phyloP scores from a whole-genome alignment of 2,888 invertebrate species.

The Platycnemis pennipes region DNA sequence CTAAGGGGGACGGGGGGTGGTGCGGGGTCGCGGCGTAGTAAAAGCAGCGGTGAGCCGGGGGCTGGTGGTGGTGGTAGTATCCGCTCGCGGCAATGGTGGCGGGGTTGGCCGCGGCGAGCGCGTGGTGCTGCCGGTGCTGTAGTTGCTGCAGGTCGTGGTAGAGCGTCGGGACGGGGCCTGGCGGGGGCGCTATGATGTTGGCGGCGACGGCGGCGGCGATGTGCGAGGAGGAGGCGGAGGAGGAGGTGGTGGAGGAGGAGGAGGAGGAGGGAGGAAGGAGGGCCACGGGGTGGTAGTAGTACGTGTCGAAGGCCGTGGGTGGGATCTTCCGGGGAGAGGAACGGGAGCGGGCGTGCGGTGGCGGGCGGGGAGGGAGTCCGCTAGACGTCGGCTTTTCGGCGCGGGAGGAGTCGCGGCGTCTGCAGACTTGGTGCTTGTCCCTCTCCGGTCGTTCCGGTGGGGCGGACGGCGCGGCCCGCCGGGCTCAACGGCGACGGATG shows the following conservation, averaged over 20 bases:
- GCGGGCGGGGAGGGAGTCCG: no score
- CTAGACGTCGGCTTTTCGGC: slow-evolving; percentile 5
- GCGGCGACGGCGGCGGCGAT: neutral
- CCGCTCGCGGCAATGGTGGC: slow-evolving; percentile 62
- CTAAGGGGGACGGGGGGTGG: slow-evolving; percentile 61
- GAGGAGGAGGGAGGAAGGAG: slow-evolving; percentile 58
- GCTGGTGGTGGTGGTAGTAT: slow-evolving; percentile 58
- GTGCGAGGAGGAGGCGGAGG: slow-evolving; percentile 4
- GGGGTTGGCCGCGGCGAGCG: slow-evolving; percentile 53
- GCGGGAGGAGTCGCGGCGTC: neutral
- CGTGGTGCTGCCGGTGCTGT: slow-evolving; percentile 54
- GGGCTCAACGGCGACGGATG: neutral
- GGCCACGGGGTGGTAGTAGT: slow-evolving; percentile 65
- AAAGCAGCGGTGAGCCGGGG: slow-evolving; percentile 41
- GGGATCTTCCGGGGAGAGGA: slow-evolving; percentile 42
- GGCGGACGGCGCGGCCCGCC: slow-evolving; percentile 18
- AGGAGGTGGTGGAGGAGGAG: neutral
- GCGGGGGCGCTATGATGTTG: slow-evolving; percentile 49
- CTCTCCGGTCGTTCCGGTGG: neutral
- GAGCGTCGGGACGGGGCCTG: slow-evolving; percentile 56
- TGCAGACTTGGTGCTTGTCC: neutral
- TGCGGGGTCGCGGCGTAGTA: slow-evolving; percentile 44
- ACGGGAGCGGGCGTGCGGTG: slow-evolving; percentile 1
- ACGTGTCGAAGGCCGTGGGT: slow-evolving; percentile 65
- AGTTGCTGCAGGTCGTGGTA: slow-evolving; percentile 57